Conservation (phyloP, 2,888 invertebrate genomes). For the Catocala nupta region DNA sequence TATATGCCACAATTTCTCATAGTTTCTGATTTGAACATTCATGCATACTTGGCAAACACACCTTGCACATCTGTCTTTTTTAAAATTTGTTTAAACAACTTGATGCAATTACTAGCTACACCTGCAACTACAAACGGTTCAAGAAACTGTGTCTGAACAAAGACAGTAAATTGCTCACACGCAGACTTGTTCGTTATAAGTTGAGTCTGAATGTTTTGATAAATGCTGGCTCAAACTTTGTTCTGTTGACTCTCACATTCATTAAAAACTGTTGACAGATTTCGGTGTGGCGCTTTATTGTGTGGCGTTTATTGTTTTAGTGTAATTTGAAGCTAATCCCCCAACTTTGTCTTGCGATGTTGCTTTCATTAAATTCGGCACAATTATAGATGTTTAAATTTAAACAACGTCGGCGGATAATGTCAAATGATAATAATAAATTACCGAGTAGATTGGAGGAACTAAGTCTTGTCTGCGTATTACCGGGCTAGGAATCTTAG, state of each 20-base stretch:
- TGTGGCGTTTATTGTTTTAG: neutral
- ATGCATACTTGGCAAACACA: too few species aligned
- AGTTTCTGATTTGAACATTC: too few species aligned
- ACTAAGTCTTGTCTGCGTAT: too few species aligned
- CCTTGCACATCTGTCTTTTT: too few species aligned
- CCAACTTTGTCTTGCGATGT: neutral
- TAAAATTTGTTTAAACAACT: too few species aligned
- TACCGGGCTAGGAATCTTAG: too few species aligned
- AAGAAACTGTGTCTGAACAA: slow-evolving; percentile 28
- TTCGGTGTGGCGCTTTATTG: neutral
- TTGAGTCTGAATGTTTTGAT: slow-evolving; percentile 18
- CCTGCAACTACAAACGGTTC: slow-evolving; percentile 19
- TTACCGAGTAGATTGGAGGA: too few species aligned
- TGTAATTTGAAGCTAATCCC: neutral
- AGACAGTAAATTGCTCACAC: slow-evolving; percentile 16
- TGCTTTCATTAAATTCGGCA: neutral
- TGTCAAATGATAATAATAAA: too few species aligned
- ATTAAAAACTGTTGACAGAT: slow-evolving; percentile 15
- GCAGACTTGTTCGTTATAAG: slow-evolving; percentile 19
- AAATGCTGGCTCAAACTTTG: slow-evolving; percentile 12
- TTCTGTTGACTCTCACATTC: slow-evolving; percentile 12
- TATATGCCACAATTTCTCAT: too few species aligned
- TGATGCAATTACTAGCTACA: slow-evolving; percentile 5
- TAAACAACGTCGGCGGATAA: too few species aligned
- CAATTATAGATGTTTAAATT: too few species aligned